A percentile compares a stretch with the other conserved stretches of the same genome.
phyloP scores from a whole-genome alignment of 53 echinoderm and acorn worm species.

The Patiria pectinifera region DNA sequence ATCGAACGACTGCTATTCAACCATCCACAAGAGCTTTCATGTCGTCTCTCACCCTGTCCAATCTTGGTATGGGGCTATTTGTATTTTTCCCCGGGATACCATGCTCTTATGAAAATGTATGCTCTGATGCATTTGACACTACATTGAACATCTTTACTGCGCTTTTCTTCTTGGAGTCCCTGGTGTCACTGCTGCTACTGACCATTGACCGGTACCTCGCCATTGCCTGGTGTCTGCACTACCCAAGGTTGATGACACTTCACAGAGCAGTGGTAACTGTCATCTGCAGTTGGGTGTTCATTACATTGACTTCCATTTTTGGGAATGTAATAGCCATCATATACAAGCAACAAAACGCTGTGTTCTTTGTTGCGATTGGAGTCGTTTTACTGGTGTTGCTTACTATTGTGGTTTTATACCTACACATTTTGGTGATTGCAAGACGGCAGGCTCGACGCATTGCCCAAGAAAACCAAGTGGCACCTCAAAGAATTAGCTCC shows the following conservation, averaged over 20 bases:
- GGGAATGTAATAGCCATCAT: background rate
- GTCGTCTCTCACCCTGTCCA: background rate
- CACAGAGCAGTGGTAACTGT: background rate
- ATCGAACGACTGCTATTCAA: background rate
- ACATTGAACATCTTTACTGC: background rate
- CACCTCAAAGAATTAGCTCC: background rate
- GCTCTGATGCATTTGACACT: background rate
- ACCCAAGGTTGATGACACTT: constrained; percentile 11
- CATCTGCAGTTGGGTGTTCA: background rate
- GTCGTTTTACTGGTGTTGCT: background rate
- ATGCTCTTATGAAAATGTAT: background rate
- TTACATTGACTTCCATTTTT: background rate
- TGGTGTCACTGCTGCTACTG: constrained; percentile 24
- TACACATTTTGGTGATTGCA: constrained; percentile 9
- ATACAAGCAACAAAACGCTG: background rate
- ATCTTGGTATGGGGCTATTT: background rate
- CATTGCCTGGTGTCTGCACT: constrained; percentile 21
- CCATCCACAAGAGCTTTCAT: constrained; percentile 17
- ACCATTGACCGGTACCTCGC: constrained; percentile 44
- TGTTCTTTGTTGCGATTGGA: background rate
- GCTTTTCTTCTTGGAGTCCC: background rate
- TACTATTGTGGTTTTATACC: background rate
- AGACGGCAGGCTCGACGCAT: constrained; percentile 10
- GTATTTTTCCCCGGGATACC: background rate
- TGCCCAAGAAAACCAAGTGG: background rate